Conservation (phyloP, 1,140 invertebrate species). For the Drosophila ercepeae region DNA sequence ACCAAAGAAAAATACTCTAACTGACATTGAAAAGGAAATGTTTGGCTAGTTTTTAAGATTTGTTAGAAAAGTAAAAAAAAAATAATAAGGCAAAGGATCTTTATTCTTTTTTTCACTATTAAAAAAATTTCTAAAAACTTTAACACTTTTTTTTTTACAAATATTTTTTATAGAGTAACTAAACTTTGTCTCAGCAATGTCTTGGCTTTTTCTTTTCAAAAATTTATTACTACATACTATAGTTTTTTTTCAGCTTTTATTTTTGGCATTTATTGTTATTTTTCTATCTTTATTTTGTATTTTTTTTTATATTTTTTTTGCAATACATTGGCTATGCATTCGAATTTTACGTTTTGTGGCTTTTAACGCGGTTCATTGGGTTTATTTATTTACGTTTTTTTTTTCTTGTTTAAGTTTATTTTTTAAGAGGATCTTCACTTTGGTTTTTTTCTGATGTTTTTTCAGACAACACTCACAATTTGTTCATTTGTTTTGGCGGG, state of each 20-base stretch:
- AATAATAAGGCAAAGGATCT: too few relatives aligned
- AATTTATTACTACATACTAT: slow-evolving; percentile 16
- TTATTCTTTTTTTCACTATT: too few relatives aligned
- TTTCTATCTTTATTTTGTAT: slow-evolving; percentile 8
- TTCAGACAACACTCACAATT: slow-evolving; percentile 11
- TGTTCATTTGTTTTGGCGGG: background rate
- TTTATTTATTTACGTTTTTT: background rate
- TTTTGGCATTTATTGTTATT: slow-evolving; percentile 9
- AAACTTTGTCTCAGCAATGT: slow-evolving; percentile 5
- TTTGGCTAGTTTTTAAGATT: background rate
- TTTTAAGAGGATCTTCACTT: slow-evolving; percentile 6
- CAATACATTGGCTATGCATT: slow-evolving; percentile 41
- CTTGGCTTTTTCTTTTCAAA: background rate
- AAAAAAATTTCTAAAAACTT: too few relatives aligned
- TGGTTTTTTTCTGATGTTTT: too few relatives aligned
- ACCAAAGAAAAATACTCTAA: background rate
- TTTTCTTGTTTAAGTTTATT: background rate
- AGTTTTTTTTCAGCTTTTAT: slow-evolving; percentile 11
- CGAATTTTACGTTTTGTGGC: slow-evolving; percentile 34
- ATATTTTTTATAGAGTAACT: slow-evolving; percentile 8
- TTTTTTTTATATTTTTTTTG: slow-evolving; percentile 4
- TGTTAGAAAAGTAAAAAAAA: too few relatives aligned
- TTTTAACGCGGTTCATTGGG: background rate
- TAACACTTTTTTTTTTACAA: too few relatives aligned
- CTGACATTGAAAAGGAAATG: background rate